These are phyloP conservation scores for Fulica atra DNA, from an alignment of 2,113 vertebrate genomes.

Conservation along the genomic window DNA sequence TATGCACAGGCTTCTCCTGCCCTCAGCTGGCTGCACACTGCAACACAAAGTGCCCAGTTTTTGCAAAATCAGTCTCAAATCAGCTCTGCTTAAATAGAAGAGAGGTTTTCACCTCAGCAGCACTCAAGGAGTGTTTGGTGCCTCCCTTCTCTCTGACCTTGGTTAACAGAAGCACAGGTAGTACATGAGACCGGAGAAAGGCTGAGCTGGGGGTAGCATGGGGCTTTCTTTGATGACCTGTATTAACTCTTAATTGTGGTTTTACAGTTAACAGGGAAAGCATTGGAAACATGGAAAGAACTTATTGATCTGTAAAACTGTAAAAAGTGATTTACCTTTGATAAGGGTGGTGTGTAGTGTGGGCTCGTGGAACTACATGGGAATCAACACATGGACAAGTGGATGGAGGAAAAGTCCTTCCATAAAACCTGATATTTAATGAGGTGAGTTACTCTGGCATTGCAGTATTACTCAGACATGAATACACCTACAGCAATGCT, in stretches of 20 bases:
- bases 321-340: background rate
- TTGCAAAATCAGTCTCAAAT: background rate
- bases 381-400: background rate
- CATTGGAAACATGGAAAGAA: background rate
- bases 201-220: background rate
- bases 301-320: background rate
- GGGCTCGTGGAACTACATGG: background rate
- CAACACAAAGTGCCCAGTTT: background rate
- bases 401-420: background rate
- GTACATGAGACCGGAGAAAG: background rate
- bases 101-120: background rate
- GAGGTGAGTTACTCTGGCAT: background rate
- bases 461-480: background rate
- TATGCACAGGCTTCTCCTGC: conserved; percentile 22
- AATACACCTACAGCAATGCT: background rate
- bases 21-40: conserved; percentile 54
- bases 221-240: fast-evolving
- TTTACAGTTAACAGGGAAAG: background rate
- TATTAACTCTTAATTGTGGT: background rate
- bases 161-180: fast-evolving
- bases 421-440: background rate
- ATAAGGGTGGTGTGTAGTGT: background rate
- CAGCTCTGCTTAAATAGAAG: background rate
- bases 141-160: fast-evolving
- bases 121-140: fast-evolving